phyloP scores from a whole-genome alignment of 2,888 invertebrate species.

The Epistrophe eligans region DNA sequence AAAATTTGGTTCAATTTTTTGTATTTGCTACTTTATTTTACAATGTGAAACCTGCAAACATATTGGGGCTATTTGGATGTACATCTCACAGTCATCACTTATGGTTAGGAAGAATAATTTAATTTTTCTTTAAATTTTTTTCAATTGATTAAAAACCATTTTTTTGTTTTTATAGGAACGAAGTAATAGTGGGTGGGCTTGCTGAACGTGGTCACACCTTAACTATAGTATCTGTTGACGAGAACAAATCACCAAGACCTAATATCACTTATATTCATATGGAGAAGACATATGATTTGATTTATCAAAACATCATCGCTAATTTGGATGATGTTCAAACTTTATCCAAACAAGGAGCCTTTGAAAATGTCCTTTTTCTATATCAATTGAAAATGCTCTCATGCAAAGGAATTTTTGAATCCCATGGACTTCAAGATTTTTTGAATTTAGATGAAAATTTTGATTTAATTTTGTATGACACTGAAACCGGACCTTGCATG shows the following conservation, averaged over 20 bases:
- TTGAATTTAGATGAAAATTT: conserved; percentile 79
- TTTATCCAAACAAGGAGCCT: neutral
- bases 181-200: conserved; percentile 39
- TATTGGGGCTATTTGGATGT: conserved; percentile 61
- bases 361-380: conserved; percentile 23
- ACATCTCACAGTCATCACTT: conserved; percentile 58
- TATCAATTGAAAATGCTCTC: conserved; percentile 56
- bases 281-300: conserved; percentile 46
- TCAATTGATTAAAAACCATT: neutral
- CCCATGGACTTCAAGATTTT: conserved; percentile 78
- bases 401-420: conserved; percentile 63
- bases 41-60: conserved; percentile 20
- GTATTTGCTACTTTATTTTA: neutral
- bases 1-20: neutral
- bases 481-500: conserved; percentile 77
- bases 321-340: neutral
- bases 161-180: conserved; percentile 34
- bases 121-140: neutral
- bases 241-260: conserved; percentile 10
- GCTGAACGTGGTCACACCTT: conserved; percentile 52
- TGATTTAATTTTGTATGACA: conserved; percentile 79
- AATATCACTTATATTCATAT: conserved; percentile 77
- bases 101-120: conserved; percentile 31
- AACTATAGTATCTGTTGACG: conserved; percentile 43
- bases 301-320: neutral